Conservation (phyloP, 2,113 vertebrate species). For the Xiphophorus hellerii region DNA sequence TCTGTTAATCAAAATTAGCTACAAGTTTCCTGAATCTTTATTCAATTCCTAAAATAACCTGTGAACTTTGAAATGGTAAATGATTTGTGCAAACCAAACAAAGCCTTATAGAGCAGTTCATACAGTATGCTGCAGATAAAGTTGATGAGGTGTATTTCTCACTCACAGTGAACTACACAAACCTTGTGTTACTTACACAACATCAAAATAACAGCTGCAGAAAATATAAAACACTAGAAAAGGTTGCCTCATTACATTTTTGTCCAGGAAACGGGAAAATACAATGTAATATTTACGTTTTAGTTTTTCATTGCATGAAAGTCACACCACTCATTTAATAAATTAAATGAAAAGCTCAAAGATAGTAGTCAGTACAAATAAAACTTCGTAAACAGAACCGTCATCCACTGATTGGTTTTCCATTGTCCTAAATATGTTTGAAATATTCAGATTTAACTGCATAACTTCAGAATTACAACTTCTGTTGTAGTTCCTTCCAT, state of each 20-base stretch:
- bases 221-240: not conserved
- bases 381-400: too few species aligned
- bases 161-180: not conserved
- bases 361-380: too few species aligned
- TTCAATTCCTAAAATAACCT: not conserved
- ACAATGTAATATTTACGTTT: not conserved
- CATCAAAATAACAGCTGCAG: not conserved
- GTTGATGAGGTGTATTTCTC: not conserved
- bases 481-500: too few species aligned
- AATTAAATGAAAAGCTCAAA: too few species aligned
- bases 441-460: too few species aligned
- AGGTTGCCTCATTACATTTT: not conserved
- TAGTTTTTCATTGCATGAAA: not conserved
- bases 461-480: too few species aligned
- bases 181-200: not conserved
- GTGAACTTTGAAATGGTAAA: slow-evolving; percentile 5
- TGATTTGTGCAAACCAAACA: slow-evolving; percentile 2
- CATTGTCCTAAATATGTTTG: too few species aligned
- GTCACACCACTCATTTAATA: too few species aligned
- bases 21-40: too few species aligned
- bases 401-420: too few species aligned
- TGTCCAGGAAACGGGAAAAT: not conserved
- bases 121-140: not conserved
- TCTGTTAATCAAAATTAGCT: not conserved
- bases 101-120: not conserved